Base-by-base conservation (phyloP, 2,113 vertebrate genomes). In the Corapipo altera region DNA sequence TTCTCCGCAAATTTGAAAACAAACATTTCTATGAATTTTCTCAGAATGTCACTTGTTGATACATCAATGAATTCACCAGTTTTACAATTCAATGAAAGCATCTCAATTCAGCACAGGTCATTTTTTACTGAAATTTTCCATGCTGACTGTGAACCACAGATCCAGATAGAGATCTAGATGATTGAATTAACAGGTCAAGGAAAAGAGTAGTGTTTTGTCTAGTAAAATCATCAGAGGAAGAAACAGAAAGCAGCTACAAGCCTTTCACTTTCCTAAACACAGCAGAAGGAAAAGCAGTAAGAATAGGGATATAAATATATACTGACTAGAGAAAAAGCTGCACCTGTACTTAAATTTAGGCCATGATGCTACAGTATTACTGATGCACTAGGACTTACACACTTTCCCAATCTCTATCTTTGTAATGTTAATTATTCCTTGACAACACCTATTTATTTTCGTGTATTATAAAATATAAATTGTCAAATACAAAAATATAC, bases 361-460 rank as follows among this genome's bases (percentile, higher is more conserved):
- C 24, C 18, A 51, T 11, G 4, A 41, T 22, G 22, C 3, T 32
- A 23, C 18, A 74, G 7, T 8, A 43, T 41, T 46, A 28, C 11
- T 62, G 65, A 49, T 13, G 21, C 17, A 20, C 21, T 12, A 27
- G 23, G 43, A 51, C 5, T 78, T 28, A 16, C 0, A 22, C 18
- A 6, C 12, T 19, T 3, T 44, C 11, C 7, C 23, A 39, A 0
- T 21, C 49, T 46, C 43, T 49, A 0, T 21, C 23, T 57, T 71
- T 85, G 16, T 33, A 61, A 79, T 9, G 2, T 24, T 51, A 64
- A 51, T 75, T 59, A 52, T 28, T 59, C 19, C 12, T 65, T 61
- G 30, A 32, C 35, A 81, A 4, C 5, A 71, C 12, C 24, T 16
- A 35, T 28, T 26, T 59, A 11, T 46, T 78, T 58, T 49, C 28